These are phyloP conservation scores for Acromyrmex echinatior DNA, from an alignment of 1,140 invertebrate species.

Conservation along the genomic window DNA sequence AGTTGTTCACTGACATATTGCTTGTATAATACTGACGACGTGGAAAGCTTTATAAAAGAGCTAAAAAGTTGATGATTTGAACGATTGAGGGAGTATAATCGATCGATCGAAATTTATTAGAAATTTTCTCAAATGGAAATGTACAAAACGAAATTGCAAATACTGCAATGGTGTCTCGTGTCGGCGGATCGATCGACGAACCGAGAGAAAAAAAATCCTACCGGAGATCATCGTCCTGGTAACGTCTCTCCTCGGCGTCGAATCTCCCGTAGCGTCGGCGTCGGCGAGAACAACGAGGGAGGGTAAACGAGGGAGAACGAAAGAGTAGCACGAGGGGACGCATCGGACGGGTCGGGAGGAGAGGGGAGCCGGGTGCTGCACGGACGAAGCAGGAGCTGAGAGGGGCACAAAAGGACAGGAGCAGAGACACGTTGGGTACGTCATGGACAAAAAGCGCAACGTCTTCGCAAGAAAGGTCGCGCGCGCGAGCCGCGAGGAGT, in stretches of 20 bases:
- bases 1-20: background rate
- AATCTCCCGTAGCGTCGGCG: conserved; percentile 65
- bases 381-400: background rate
- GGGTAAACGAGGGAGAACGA: conserved; percentile 63
- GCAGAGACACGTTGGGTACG: conserved; percentile 56
- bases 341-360: background rate
- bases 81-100: background rate
- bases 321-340: conserved; percentile 49
- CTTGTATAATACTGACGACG: background rate
- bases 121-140: background rate
- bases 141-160: conserved; percentile 21
- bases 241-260: conserved; percentile 68
- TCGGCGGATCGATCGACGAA: conserved; percentile 21
- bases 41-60: background rate
- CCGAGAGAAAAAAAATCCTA: conserved; percentile 49
- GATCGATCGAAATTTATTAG: background rate
- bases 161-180: background rate
- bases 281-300: conserved; percentile 62
- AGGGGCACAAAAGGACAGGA: conserved; percentile 44
- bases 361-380: background rate
- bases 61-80: conserved; percentile 7
- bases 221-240: conserved; percentile 75
- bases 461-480: conserved; percentile 65
- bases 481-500: conserved; percentile 58
- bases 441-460: conserved; percentile 68